Conservation (phyloP, 1,140 invertebrate species). For the Drosophila ironensis region DNA sequence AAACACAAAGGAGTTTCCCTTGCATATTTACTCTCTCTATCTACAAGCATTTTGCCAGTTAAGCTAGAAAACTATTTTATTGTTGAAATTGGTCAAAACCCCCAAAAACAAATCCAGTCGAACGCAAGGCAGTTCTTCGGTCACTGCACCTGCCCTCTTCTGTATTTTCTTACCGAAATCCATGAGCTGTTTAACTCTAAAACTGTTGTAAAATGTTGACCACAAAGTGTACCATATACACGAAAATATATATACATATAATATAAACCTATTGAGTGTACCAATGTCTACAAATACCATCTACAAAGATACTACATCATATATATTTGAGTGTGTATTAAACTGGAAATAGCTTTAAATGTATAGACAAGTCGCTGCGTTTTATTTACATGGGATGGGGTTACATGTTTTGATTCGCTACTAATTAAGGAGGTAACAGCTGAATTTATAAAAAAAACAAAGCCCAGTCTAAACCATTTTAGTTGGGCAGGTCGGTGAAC, state of each 20-base stretch:
- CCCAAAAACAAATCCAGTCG: conserved; percentile 10
- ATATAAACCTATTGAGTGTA: conserved; percentile 55
- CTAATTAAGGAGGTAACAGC: too few species aligned
- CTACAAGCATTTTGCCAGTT: conserved; percentile 37
- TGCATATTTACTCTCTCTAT: conserved; percentile 52
- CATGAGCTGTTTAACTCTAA: conserved; percentile 58
- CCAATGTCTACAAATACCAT: conserved; percentile 53
- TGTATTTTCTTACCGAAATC: conserved; percentile 25
- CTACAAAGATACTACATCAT: conserved; percentile 46
- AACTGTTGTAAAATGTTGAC: conserved; percentile 71
- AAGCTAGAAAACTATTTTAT: conserved; percentile 54
- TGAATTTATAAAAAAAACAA: not conserved
- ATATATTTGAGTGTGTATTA: conserved; percentile 54
- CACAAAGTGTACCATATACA: conserved; percentile 49
- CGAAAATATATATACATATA: too few species aligned
- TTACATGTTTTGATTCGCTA: not conserved
- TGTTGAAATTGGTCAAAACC: conserved; percentile 62
- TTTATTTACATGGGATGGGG: not conserved
- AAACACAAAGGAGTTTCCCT: conserved; percentile 44
- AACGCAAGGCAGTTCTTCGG: conserved; percentile 11
- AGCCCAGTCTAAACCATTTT: not conserved
- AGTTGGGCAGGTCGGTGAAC: conserved; percentile 56
- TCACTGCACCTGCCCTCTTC: conserved; percentile 23
- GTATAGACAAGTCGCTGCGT: conserved; percentile 42
- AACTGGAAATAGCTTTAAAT: conserved; percentile 74